Evolutionary conservation across 1,140 invertebrate genomes (phyloP), one percentile per base, ranked within the genome.

Genomic region (Trichogramma pretiosum): DNA sequence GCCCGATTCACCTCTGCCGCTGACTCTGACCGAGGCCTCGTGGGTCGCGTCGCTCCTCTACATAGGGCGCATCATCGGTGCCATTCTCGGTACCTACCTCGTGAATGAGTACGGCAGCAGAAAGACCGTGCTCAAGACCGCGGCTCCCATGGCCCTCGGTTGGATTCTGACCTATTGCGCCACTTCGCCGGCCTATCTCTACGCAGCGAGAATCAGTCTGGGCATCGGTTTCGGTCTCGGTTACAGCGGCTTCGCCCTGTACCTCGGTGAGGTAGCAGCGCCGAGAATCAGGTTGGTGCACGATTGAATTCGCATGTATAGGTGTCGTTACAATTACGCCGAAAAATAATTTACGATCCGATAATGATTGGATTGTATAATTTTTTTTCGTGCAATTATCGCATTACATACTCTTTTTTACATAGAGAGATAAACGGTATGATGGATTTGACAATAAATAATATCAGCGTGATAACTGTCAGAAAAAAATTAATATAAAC

Each of bases 151-250:
- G 54, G 68, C 75, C 21, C 38, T 79, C 0, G 77, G 80, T 28
- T 86, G 81, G 78, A 55, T 82, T n/a, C 77, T 52, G 10, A 18
- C 53, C 3, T 48, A 49, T 11, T 0, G 50, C 0, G 71, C 75
- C 2, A 56, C 61, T 23, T 72, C 72, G 11, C 72, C 78, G 0
- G 49, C 57, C 0, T 72, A 73, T 28, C 64, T 82, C 3, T 81
- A 81, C 57, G 62, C 65, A 0, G 62, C 67, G 3, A 68, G 77
- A 53, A 52, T 76, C 5, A 67, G 79, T 35, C 70, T 76, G 1
- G 85, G 84, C 2, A 61, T 86, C 2, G 73, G 78, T 2, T 67
- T 84, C 44, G 83, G 83, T 2, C 79, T 81, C n/a, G 71, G 79
- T 2, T 83, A 80, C 50, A 77, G 79, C 5, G 69, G 74, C 7